These are phyloP conservation scores for Litocranius walleri DNA, from an alignment of 2,113 vertebrate species.

Conservation along the genomic window DNA sequence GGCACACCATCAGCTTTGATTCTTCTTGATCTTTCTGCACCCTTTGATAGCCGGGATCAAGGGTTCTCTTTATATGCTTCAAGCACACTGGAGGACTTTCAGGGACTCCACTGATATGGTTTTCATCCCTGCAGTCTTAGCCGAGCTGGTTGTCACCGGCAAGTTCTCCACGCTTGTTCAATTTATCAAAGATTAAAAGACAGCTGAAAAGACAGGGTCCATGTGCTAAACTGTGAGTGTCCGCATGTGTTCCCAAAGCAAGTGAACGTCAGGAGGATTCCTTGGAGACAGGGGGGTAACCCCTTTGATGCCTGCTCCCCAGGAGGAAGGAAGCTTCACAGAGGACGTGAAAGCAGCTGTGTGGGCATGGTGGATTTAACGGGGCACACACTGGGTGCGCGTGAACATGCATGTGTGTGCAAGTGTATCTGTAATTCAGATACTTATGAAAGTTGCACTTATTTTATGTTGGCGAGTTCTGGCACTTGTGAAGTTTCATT, in stretches of 20 bases:
- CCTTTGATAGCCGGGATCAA: constrained; percentile 87
- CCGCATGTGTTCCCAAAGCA: constrained; percentile 76
- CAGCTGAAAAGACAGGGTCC: constrained; percentile 74
- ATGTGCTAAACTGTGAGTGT: constrained; percentile 67
- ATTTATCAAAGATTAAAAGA: constrained; percentile 87
- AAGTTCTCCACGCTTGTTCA: constrained; percentile 81
- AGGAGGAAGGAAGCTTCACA: constrained; percentile 50
- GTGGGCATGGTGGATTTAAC: constrained; percentile 60
- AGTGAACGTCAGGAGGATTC: constrained; percentile 70
- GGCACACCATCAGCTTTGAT: constrained; percentile 86
- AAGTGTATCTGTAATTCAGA: background rate
- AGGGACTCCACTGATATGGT: constrained; percentile 79
- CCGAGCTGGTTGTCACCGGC: constrained; percentile 79
- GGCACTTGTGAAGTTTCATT: constrained; percentile 36
- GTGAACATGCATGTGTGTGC: too few species aligned
- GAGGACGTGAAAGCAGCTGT: constrained; percentile 58
- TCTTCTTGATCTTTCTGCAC: constrained; percentile 86
- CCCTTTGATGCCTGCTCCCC: constrained; percentile 77
- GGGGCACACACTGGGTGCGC: background rate
- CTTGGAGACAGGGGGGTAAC: constrained; percentile 64
- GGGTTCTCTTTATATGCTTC: constrained; percentile 82
- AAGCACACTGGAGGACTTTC: constrained; percentile 80
- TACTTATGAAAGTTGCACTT: background rate
- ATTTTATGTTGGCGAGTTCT: background rate
- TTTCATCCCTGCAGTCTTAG: constrained; percentile 80